Evolutionary conservation across 2,113 vertebrate genomes (phyloP).

Genomic region (Atherinomorus stipes): DNA sequence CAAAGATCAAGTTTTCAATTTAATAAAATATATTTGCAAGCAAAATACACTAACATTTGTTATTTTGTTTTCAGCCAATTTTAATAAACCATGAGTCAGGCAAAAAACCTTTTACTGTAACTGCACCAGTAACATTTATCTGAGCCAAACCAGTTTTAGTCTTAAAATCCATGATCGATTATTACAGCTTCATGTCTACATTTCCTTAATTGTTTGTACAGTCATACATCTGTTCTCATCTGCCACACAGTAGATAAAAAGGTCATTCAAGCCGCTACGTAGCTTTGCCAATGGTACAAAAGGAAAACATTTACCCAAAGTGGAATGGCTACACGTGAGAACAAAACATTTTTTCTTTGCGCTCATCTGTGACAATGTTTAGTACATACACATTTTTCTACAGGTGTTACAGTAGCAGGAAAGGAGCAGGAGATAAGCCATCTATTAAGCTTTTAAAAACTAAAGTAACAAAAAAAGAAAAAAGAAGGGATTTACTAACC

Average conservation of each 20-base stretch:
- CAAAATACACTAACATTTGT: slow-evolving; percentile 66
- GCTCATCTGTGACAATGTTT: slow-evolving; percentile 61
- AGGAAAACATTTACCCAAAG: slow-evolving; percentile 60
- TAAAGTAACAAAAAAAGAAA: slow-evolving; percentile 28
- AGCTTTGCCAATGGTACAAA: slow-evolving; percentile 65
- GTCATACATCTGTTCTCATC: slow-evolving; percentile 56
- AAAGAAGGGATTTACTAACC: slow-evolving; percentile 50
- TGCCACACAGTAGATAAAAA: slow-evolving; percentile 59
- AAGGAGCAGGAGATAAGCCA: slow-evolving; percentile 58
- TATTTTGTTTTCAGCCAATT: slow-evolving; percentile 32
- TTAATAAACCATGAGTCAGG: slow-evolving; percentile 35
- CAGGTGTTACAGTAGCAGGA: slow-evolving; percentile 60
- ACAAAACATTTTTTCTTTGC: slow-evolving; percentile 50
- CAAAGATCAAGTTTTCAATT: slow-evolving; percentile 47
- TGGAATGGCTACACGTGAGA: slow-evolving; percentile 74
- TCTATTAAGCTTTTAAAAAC: slow-evolving; percentile 71
- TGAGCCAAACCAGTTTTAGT: slow-evolving; percentile 19
- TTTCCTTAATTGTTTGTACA: slow-evolving; percentile 53
- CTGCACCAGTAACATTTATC: slow-evolving; percentile 7
- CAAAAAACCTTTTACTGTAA: neutral
- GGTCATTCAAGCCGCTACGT: slow-evolving; percentile 67
- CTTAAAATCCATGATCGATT: slow-evolving; percentile 23
- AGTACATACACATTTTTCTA: slow-evolving; percentile 69
- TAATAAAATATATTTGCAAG: slow-evolving; percentile 79
- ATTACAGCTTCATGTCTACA: slow-evolving; percentile 46